Conservation (phyloP, 1,140 invertebrate genomes). For the Zaprionus kolodkinae region DNA sequence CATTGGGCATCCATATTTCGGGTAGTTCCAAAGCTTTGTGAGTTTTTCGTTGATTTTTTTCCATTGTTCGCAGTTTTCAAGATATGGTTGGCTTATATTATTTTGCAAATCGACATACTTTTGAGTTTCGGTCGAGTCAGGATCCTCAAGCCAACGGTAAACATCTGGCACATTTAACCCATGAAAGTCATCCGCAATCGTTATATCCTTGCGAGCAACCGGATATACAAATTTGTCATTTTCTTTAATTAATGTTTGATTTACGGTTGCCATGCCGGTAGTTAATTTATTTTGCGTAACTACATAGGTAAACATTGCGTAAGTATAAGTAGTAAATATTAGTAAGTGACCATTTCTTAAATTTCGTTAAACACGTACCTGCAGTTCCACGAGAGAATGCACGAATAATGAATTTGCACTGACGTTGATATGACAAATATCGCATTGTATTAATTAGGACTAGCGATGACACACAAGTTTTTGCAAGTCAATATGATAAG, state of each 20-base stretch:
- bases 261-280: slow-evolving; percentile 14
- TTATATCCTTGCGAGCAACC: slow-evolving; percentile 90
- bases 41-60: slow-evolving; percentile 90
- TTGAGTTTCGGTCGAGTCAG: slow-evolving; percentile 96
- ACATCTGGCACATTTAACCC: slow-evolving; percentile 94
- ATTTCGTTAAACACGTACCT: slow-evolving; percentile 11
- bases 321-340: neutral
- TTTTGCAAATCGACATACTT: slow-evolving; percentile 97
- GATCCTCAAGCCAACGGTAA: slow-evolving; percentile 98
- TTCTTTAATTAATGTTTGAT: slow-evolving; percentile 27
- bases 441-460: slow-evolving; percentile 36
- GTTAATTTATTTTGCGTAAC: slow-evolving; percentile 12
- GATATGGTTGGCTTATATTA: slow-evolving; percentile 93
- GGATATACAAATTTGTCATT: slow-evolving; percentile 87
- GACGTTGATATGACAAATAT: slow-evolving; percentile 41
- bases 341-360: neutral
- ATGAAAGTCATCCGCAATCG: slow-evolving; percentile 92
- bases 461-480: slow-evolving; percentile 23
- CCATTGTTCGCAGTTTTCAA: slow-evolving; percentile 91
- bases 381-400: slow-evolving; percentile 23
- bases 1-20: slow-evolving; percentile 95
- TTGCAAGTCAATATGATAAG: neutral
- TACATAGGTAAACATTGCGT: neutral
- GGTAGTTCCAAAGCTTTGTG: slow-evolving; percentile 97
- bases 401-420: slow-evolving; percentile 36